phyloP scores from a whole-genome alignment of 1,140 invertebrate genomes.

The Teleopsis dalmanni region DNA sequence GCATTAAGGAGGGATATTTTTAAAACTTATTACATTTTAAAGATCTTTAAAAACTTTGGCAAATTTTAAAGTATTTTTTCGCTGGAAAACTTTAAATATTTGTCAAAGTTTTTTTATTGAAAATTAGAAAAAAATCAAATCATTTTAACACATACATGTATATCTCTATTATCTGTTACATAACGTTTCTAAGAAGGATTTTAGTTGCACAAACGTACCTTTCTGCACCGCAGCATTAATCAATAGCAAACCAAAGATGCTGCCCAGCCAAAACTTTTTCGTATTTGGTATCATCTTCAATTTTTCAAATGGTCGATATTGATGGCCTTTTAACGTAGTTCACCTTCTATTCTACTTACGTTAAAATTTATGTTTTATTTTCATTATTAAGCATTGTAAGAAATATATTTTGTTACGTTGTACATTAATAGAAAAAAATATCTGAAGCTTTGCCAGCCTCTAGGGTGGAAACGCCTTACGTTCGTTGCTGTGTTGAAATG shows the following conservation, averaged over 20 bases:
- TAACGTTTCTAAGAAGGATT: not conserved
- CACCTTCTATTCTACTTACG: not conserved
- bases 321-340: not conserved
- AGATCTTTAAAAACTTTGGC: slow-evolving; percentile 27
- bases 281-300: not conserved
- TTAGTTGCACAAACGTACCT: not conserved
- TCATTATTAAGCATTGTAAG: too few species aligned
- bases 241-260: not conserved
- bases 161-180: slow-evolving; percentile 5
- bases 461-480: not conserved
- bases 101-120: slow-evolving; percentile 34
- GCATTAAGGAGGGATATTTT: not conserved
- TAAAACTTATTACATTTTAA: not conserved
- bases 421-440: not conserved
- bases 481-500: too few species aligned
- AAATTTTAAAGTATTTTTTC: slow-evolving; percentile 32
- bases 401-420: not conserved
- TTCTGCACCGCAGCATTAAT: not conserved
- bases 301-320: not conserved
- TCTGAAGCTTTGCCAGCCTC: not conserved
- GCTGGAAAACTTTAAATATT: slow-evolving; percentile 27
- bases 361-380: not conserved
- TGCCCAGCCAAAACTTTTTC: not conserved
- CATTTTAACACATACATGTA: too few species aligned
- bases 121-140: slow-evolving; percentile 45